phyloP scores from a whole-genome alignment of 1,140 invertebrate genomes.

The Aphelenchoides avenae region DNA sequence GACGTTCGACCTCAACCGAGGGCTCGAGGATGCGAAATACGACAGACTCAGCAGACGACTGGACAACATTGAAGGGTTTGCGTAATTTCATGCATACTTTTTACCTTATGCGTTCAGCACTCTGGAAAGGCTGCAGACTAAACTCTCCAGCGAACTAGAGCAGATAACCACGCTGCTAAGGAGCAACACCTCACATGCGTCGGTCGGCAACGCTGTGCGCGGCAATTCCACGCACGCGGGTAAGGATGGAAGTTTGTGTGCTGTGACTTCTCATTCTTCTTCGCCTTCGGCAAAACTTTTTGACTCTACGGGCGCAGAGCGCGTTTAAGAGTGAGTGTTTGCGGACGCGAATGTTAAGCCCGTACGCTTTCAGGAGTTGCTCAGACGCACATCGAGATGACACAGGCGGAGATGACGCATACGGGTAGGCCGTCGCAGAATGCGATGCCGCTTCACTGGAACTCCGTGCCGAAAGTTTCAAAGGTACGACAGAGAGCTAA shows the following conservation, averaged over 20 bases:
- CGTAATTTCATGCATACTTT: constrained; percentile 1
- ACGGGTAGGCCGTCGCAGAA: too few relatives aligned
- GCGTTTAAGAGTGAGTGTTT: too few relatives aligned
- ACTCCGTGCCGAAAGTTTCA: too few relatives aligned
- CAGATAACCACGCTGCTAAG: constrained; percentile 8
- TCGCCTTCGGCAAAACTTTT: too few relatives aligned
- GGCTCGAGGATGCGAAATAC: constrained; percentile 24
- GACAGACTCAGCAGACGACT: constrained; percentile 28
- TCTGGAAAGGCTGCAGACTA: background rate
- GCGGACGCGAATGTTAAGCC: too few relatives aligned
- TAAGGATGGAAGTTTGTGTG: background rate
- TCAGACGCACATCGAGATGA: too few relatives aligned
- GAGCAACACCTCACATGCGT: constrained; percentile 20
- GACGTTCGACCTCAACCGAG: constrained; percentile 17
- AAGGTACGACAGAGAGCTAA: too few relatives aligned
- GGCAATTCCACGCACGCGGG: background rate
- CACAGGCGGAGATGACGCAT: too few relatives aligned
- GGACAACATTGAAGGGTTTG: constrained; percentile 39
- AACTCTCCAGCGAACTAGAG: constrained; percentile 14
- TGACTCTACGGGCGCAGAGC: too few relatives aligned
- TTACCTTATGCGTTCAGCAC: constrained; percentile 6
- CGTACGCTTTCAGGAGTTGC: too few relatives aligned
- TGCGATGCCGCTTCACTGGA: too few relatives aligned
- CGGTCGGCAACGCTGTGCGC: constrained; percentile 20
- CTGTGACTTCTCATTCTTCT: too few relatives aligned